A percentile compares a stretch with the other conserved stretches of the same genome.
Evolutionary conservation across 2,797 vertebrate species (phyloP).

Genomic region (Galago senegalensis): DNA sequence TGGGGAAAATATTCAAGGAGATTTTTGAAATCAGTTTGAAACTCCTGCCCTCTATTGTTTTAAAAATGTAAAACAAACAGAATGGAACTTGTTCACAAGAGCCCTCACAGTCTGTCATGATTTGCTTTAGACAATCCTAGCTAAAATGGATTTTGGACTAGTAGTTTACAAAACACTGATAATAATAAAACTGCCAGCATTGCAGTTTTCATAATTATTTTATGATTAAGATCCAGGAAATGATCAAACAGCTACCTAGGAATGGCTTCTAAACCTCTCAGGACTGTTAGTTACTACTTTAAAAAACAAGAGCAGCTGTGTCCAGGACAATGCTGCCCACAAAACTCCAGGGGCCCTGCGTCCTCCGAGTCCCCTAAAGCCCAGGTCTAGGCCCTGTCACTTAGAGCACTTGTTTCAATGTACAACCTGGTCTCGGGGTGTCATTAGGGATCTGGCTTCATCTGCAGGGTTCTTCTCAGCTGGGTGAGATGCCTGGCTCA

Average conservation of each 20-base stretch:
- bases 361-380: fast-evolving
- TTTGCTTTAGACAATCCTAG: background rate
- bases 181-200: background rate
- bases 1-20: background rate
- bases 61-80: slow-evolving; percentile 79
- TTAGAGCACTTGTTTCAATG: fast-evolving
- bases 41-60: slow-evolving; percentile 83
- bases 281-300: too few species aligned
- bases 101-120: background rate
- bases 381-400: background rate
- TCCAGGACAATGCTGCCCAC: fast-evolving
- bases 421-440: fast-evolving
- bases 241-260: background rate
- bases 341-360: fast-evolving
- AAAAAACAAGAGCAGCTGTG: background rate
- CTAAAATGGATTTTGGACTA: too few species aligned
- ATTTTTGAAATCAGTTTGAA: slow-evolving; percentile 71
- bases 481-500: fast-evolving
- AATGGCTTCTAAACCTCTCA: background rate
- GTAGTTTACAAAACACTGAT: background rate
- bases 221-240: background rate
- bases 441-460: fast-evolving
- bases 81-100: background rate
- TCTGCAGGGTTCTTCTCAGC: too few species aligned
- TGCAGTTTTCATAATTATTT: background rate